phyloP scores from a whole-genome alignment of 2,888 invertebrate species.

The Amblyjoppa fuscipennis region DNA sequence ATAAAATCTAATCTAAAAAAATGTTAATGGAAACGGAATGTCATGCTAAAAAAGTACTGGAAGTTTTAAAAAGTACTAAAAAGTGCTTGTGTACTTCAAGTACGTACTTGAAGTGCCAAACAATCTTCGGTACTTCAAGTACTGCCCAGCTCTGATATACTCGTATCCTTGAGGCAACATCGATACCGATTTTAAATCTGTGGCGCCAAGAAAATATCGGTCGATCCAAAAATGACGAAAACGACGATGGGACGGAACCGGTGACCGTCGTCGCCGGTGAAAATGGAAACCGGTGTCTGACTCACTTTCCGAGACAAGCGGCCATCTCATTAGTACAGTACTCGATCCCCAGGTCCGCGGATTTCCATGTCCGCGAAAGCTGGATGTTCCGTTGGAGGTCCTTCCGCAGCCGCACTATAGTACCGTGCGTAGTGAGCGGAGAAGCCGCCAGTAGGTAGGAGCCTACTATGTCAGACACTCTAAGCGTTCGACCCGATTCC shows the following conservation, averaged over 20 bases:
- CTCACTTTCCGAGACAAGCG: constrained; percentile 40
- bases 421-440: not conserved
- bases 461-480: constrained; percentile 61
- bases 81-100: too few species aligned
- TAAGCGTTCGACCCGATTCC: constrained; percentile 72
- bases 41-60: too few species aligned
- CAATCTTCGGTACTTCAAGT: too few species aligned
- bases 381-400: constrained; percentile 56
- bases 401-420: not conserved
- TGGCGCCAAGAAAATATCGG: not conserved
- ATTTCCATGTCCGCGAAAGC: constrained; percentile 64
- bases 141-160: too few species aligned
- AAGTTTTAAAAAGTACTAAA: too few species aligned
- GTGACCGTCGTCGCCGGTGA: not conserved
- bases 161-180: not conserved
- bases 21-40: too few species aligned
- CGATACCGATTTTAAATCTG: not conserved
- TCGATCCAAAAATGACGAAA: not conserved
- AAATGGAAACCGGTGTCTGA: constrained; percentile 36
- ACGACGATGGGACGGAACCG: not conserved
- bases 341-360: constrained; percentile 1
- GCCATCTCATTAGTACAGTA: constrained; percentile 35
- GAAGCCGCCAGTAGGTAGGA: constrained; percentile 46
- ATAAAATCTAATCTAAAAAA: too few species aligned
- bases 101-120: too few species aligned